Evolutionary conservation across 2,797 vertebrate species (phyloP), one percentile per base, ranked within the genome.

Genomic region (Pseudotriccus pelzelni): DNA sequence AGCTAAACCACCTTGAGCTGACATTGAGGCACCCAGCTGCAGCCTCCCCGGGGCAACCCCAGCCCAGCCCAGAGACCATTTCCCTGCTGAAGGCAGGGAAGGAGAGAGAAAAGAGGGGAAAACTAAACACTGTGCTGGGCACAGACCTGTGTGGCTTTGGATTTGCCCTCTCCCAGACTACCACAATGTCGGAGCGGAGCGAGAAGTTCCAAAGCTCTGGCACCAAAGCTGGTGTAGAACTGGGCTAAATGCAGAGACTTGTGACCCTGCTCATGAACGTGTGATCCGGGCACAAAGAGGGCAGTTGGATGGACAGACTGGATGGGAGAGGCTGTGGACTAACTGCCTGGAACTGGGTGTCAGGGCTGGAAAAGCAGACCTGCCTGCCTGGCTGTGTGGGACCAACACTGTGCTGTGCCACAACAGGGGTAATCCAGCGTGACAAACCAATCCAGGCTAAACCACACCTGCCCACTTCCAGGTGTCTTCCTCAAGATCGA

Each of bases 131-230:
- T 1, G 1, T 21, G 20, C 55, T 55, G 37, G 20, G 28, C 49
- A 59, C 0, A 0, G 32, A 50, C 23, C 12, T 28, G 8, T 7
- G 20, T 1, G 5, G 23, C 43, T 62, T 60, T 58, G 77, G 23
- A 47, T 62, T 52, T 58, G 74, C 39, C 6, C 0, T 72, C 18
- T 80, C 52, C 19, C n/a, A 30, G 28, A 13, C 2, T 37, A 14
- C 4, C 0, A 5, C 73, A 58, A 46, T 10, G 30, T 36, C 1
- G 2, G 75, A 70, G 25, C 66, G 2, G 0, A 4, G 4, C 0
- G 2, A 81, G 36, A 14, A 20, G 20, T 46, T 59, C 78, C 58
- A 43, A 56, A 52, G 28, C 37, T 56, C 23, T 25, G 8, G 10
- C 41, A 28, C 49, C 7, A 16, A 44, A 72, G 37, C 30, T 47